Evolutionary conservation across 2,797 vertebrate genomes (phyloP).

Genomic region (Luscinia luscinia): DNA sequence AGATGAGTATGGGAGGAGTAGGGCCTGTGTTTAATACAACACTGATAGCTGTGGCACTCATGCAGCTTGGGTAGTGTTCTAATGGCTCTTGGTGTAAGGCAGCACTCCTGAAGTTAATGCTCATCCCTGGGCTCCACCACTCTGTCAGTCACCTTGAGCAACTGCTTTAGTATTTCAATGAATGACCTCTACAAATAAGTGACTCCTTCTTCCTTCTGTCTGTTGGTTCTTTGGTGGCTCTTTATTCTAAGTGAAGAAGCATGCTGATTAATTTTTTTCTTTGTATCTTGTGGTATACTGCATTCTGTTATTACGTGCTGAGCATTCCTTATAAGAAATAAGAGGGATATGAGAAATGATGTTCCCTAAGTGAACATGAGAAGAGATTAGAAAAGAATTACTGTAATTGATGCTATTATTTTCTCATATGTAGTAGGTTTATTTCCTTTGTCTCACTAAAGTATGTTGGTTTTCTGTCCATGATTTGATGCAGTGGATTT

Average conservation of each 20-base stretch:
- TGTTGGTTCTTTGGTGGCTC: background rate
- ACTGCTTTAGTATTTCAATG: background rate
- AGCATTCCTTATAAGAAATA: background rate
- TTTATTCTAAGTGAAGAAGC: background rate
- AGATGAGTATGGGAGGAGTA: background rate
- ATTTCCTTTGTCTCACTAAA: background rate
- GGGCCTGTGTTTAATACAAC: background rate
- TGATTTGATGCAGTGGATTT: background rate
- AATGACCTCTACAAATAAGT: background rate
- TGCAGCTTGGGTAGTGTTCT: background rate
- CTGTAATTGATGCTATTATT: background rate
- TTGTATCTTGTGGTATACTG: background rate
- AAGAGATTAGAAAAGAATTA: background rate
- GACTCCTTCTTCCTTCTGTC: background rate
- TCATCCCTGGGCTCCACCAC: background rate
- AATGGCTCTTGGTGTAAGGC: background rate
- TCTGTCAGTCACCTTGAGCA: background rate
- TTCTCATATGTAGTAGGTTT: background rate
- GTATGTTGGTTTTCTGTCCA: background rate
- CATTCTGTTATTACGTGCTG: background rate
- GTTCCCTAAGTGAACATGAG: background rate
- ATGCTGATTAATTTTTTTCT: background rate
- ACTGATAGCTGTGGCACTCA: background rate
- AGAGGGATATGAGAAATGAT: background rate
- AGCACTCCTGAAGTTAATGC: background rate